These are phyloP conservation scores for Styela plicata DNA, from an alignment of 23 tunicate species.

Conservation along the genomic window DNA sequence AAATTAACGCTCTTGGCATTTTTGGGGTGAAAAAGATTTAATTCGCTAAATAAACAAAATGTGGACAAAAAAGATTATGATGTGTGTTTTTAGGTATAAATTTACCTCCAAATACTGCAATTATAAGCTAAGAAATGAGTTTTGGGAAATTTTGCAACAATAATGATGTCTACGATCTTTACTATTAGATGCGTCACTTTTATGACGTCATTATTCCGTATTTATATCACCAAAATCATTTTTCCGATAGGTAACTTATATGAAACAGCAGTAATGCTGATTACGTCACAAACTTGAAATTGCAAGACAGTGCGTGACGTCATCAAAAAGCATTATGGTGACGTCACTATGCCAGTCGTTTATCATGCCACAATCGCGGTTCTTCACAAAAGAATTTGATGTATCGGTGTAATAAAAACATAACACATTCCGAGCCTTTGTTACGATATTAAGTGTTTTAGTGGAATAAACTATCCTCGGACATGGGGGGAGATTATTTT, in stretches of 20 bases:
- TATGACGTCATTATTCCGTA: background rate
- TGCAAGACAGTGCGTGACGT: too few species aligned
- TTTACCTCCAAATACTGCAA: background rate
- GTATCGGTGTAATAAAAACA: background rate
- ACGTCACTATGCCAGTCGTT: background rate
- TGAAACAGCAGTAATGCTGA: too few species aligned
- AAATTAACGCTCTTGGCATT: constrained; percentile 17
- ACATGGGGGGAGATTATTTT: too few species aligned
- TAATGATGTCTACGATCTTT: background rate
- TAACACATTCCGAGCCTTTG: background rate
- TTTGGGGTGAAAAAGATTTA: background rate
- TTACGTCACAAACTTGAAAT: too few species aligned
- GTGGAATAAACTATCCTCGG: background rate
- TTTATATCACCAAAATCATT: too few species aligned
- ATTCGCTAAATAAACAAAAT: background rate
- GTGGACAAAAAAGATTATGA: background rate
- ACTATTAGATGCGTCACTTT: background rate
- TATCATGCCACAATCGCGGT: background rate
- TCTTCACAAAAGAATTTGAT: background rate
- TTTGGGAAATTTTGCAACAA: background rate
- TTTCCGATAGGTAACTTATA: too few species aligned
- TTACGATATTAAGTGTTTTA: background rate
- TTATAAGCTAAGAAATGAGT: background rate
- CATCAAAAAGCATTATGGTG: background rate
- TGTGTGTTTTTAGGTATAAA: background rate